phyloP scores from a whole-genome alignment of 2,888 invertebrate species.

The Luperina nickerlii region DNA sequence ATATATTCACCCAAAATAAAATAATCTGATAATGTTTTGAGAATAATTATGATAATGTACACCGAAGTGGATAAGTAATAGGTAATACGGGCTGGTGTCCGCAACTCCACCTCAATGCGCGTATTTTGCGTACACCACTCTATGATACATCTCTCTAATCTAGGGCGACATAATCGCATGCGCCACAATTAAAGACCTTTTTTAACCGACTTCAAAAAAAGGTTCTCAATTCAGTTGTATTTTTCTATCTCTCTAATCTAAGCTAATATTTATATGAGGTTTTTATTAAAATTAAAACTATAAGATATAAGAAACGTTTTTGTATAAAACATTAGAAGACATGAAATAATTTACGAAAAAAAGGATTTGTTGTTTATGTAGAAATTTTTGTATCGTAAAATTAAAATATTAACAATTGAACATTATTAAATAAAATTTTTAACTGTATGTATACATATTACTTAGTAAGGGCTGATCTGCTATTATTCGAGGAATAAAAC shows the following conservation, averaged over 20 bases:
- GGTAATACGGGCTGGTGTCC: too few relatives aligned
- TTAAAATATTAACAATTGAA: neutral
- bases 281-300: neutral
- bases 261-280: neutral
- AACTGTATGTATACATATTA: neutral
- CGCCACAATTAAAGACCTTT: too few relatives aligned
- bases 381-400: too few relatives aligned
- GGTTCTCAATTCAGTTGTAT: too few relatives aligned
- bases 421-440: neutral
- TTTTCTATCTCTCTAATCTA: neutral
- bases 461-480: too few relatives aligned
- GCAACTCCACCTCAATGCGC: too few relatives aligned
- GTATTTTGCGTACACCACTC: neutral
- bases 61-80: neutral
- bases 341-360: neutral
- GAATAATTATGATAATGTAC: slow-evolving; percentile 25
- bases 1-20: slow-evolving; percentile 19
- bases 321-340: neutral
- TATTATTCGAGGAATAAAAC: too few relatives aligned
- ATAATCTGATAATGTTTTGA: slow-evolving; percentile 33
- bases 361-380: neutral
- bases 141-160: slow-evolving; percentile 5
- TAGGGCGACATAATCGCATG: too few relatives aligned
- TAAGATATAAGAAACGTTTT: neutral
- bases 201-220: too few relatives aligned